Conservation (phyloP, 1,140 invertebrate genomes). For the Eupeodes corollae region DNA sequence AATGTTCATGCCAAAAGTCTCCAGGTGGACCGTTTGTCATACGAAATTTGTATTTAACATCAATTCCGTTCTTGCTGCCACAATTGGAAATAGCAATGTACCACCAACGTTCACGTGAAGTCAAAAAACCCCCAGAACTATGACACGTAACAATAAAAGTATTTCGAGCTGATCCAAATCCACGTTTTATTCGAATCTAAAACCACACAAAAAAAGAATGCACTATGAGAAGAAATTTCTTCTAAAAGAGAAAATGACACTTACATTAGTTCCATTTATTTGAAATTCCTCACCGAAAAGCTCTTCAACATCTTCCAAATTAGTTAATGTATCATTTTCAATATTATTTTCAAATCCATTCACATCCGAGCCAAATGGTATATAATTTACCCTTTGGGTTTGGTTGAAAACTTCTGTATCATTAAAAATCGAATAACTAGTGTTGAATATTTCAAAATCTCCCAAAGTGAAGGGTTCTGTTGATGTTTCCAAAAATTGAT, state of each 20-base stretch:
- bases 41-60: slow-evolving; percentile 55
- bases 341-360: background rate
- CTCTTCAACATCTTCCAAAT: slow-evolving; percentile 3
- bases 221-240: no score
- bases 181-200: background rate
- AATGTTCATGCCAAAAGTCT: slow-evolving; percentile 73
- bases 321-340: slow-evolving; percentile 1
- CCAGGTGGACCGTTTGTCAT: slow-evolving; percentile 71
- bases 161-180: background rate
- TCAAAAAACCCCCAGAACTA: slow-evolving; percentile 49
- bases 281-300: background rate
- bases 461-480: slow-evolving; percentile 11
- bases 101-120: slow-evolving; percentile 64
- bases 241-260: no score
- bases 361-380: background rate
- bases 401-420: slow-evolving; percentile 1
- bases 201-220: background rate
- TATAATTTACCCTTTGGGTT: background rate
- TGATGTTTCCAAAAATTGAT: slow-evolving; percentile 37
- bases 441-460: background rate
- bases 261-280: background rate
- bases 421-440: background rate
- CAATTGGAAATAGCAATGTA: slow-evolving; percentile 9
- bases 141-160: slow-evolving; percentile 40
- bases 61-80: slow-evolving; percentile 44